phyloP scores from a whole-genome alignment of 2,113 vertebrate species.

The Entomyzon cyanotis region DNA sequence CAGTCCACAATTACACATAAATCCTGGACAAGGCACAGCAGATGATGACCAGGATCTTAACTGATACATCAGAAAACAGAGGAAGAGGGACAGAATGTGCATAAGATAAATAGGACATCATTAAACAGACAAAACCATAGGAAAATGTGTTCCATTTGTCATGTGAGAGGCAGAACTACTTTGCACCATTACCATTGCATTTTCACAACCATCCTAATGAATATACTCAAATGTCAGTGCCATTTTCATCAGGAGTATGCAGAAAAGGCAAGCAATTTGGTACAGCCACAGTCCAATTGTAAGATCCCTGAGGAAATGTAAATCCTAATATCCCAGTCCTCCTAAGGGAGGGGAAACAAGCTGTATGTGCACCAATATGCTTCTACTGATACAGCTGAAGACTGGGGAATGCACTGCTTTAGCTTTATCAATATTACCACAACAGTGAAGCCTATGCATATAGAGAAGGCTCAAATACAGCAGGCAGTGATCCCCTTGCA shows the following conservation, averaged over 20 bases:
- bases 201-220: slow-evolving; percentile 6
- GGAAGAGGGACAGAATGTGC: neutral
- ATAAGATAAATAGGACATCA: neutral
- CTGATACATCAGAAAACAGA: neutral
- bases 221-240: neutral
- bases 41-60: neutral
- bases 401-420: neutral
- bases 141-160: neutral
- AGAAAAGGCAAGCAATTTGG: neutral
- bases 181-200: neutral
- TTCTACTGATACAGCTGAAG: neutral
- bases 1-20: neutral
- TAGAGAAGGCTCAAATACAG: neutral
- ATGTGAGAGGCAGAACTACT: neutral
- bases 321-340: neutral
- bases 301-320: neutral
- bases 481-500: neutral
- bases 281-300: neutral
- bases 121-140: neutral
- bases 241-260: slow-evolving; percentile 24
- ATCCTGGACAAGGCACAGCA: neutral
- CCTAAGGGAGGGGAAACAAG: neutral
- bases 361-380: neutral
- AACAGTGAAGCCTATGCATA: neutral
- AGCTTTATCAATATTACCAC: neutral